Conservation (phyloP, 2,113 vertebrate species). For the Egretta garzetta region DNA sequence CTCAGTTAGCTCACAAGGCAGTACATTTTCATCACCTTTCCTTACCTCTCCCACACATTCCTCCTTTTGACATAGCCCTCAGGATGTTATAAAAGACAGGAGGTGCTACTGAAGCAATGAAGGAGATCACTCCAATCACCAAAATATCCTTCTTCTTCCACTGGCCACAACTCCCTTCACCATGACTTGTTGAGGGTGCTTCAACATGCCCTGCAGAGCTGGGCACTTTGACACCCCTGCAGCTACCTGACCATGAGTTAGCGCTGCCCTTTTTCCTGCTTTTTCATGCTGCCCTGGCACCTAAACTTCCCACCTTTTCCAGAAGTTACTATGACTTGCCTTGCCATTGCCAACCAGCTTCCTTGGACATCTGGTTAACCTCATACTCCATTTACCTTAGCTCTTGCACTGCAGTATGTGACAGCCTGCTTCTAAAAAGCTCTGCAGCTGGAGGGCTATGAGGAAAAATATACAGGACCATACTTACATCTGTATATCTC, state of each 20-base stretch:
- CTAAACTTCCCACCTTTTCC: background rate
- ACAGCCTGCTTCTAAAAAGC: background rate
- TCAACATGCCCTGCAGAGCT: background rate
- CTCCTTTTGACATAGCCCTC: background rate
- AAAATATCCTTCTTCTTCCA: background rate
- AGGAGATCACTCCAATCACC: background rate
- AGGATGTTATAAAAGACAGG: background rate
- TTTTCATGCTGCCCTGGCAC: background rate
- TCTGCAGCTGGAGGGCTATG: background rate
- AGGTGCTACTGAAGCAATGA: background rate
- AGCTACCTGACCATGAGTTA: background rate
- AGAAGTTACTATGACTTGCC: background rate
- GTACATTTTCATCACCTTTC: background rate
- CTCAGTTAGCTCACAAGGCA: background rate
- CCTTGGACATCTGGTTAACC: background rate
- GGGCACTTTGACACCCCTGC: background rate
- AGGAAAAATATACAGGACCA: background rate
- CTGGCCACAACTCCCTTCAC: background rate
- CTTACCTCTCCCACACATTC: background rate
- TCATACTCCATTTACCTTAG: background rate
- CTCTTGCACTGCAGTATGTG: background rate
- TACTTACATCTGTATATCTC: background rate
- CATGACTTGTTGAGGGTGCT: background rate
- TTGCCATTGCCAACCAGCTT: background rate
- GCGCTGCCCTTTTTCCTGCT: background rate